Conservation (phyloP, 2,888 invertebrate species). For the Seira sanloemensis region DNA sequence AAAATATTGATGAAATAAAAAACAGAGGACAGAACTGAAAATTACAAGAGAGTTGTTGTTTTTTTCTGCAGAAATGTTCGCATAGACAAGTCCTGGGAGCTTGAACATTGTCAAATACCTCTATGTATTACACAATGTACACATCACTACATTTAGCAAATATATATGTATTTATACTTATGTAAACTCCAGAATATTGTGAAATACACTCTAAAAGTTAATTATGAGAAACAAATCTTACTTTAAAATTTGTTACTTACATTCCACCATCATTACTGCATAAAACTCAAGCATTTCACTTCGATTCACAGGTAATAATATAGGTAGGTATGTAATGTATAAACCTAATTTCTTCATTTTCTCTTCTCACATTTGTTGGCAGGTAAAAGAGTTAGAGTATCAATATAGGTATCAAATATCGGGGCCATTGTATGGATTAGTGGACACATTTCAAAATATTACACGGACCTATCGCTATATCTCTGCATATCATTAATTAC, state of each 20-base stretch:
- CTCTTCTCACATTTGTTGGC: conserved; percentile 25
- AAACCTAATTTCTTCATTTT: no score
- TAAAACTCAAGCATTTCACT: no score
- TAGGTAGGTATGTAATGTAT: no score
- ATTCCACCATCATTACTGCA: neutral
- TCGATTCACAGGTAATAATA: no score
- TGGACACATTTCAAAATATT: neutral
- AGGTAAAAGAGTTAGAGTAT: conserved; percentile 56
- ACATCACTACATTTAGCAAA: neutral
- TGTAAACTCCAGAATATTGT: conserved; percentile 21
- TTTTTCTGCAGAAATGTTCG: neutral
- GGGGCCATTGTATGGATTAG: conserved; percentile 24
- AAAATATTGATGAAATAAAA: conserved; percentile 37
- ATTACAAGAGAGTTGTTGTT: conserved; percentile 47
- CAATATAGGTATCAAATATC: conserved; percentile 63
- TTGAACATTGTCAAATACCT: no score
- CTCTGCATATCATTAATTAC: no score
- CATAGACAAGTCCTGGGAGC: neutral
- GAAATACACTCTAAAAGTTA: neutral
- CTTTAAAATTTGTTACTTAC: conserved; percentile 35
- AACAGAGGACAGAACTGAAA: conserved; percentile 52
- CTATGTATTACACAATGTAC: no score
- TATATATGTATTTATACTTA: neutral
- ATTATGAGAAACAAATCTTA: neutral
- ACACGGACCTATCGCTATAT: no score